Base-by-base conservation (phyloP, 2,888 invertebrate genomes). In the Tetheella fluctuosa region DNA sequence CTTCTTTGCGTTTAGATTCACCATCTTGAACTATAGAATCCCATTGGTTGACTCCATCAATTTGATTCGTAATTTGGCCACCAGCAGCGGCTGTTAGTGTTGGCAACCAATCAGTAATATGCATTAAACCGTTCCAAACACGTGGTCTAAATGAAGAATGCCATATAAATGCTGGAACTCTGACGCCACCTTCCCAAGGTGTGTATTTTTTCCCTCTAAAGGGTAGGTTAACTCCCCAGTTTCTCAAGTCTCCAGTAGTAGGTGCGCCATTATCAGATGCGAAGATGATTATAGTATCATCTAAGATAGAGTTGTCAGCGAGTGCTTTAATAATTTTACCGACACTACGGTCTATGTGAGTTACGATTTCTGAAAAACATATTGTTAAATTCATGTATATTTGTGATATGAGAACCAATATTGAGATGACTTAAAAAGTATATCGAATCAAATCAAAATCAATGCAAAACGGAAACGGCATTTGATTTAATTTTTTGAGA, bases 181-280 rank as follows among this genome's bases (percentile, higher is more conserved):
- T 94, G 0, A 97, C 94, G 0, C 95, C 98, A 3, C 98, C 98
- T 88, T 99, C 98, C 95, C 96, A 97, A 0, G 97, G 93, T 0
- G 97, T 95, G 70, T 95, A 93, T 86, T 98, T 98, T 83, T 96
- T 96, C 20, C 97, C 97, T 80, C 96, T 93, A 0, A 97, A 91
- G 3, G 97, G 97, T 88, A 95, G 95, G 84, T 97, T 97, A 4
- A 96, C 96, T 0, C 96, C 97, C 68, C 95, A 94, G 82, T 98
- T 98, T 57, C 94, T 91, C 75, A 96, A 95, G 53, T 95, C 81
- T 0, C 97, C 98, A 53, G 94, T 93, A 0, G 97, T 96, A 0
- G 97, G 97, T 0, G 96, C 97, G 0, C 98, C 98, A 80, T 98
- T 98, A 81, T 99, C 99, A 8, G 98, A 97, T 67, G 96, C 95